phyloP scores from a whole-genome alignment of 2,113 vertebrate species.

The Pterocles gutturalis region DNA sequence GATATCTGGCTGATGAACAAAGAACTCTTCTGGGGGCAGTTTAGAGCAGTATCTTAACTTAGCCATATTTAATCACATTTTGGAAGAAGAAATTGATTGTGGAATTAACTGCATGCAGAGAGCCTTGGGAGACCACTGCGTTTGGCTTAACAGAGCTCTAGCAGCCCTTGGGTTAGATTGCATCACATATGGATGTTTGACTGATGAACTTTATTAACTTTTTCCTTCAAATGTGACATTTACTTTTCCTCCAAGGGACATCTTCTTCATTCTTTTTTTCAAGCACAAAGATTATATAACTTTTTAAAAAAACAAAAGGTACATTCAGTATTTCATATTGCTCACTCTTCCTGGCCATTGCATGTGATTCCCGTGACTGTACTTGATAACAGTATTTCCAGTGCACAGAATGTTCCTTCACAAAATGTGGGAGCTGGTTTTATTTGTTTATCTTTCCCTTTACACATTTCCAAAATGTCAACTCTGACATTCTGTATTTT shows the following conservation, averaged over 20 bases:
- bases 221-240: slow-evolving; percentile 1
- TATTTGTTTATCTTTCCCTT: slow-evolving; percentile 43
- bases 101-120: not conserved
- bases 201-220: not conserved
- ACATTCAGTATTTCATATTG: not conserved
- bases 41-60: not conserved
- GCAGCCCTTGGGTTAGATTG: not conserved
- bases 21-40: not conserved
- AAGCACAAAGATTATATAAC: not conserved
- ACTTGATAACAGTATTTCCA: not conserved
- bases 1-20: not conserved
- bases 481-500: not conserved
- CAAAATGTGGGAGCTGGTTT: not conserved
- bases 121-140: not conserved
- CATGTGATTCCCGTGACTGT: not conserved
- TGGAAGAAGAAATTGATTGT: not conserved
- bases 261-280: not conserved
- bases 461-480: slow-evolving; percentile 8
- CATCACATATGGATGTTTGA: not conserved
- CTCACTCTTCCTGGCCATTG: not conserved
- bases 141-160: not conserved
- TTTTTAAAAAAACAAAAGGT: not conserved
- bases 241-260: not conserved
- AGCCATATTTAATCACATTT: not conserved
- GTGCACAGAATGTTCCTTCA: not conserved